phyloP scores from a whole-genome alignment of 2,113 vertebrate genomes.

The Poecilia latipinna region DNA sequence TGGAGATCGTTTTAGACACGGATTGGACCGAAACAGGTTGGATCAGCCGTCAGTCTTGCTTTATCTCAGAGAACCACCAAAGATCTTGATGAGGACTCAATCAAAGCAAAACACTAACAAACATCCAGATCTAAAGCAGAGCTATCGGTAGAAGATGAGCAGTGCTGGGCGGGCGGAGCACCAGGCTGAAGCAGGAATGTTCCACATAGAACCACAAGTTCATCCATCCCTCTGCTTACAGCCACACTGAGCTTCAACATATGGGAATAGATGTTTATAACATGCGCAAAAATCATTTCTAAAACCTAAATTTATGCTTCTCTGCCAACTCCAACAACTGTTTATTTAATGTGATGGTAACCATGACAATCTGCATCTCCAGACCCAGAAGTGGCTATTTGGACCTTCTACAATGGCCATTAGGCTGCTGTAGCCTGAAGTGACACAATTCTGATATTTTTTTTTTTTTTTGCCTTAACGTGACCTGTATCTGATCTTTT shows the following conservation, averaged over 20 bases:
- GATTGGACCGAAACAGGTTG: slow-evolving; percentile 50
- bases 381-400: too few relatives aligned
- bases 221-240: too few relatives aligned
- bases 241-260: background rate
- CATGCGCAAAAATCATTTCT: background rate
- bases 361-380: too few relatives aligned
- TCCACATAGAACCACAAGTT: too few relatives aligned
- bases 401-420: too few relatives aligned
- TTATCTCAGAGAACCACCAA: slow-evolving; percentile 74
- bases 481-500: too few relatives aligned
- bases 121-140: slow-evolving; percentile 20
- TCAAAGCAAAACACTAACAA: slow-evolving; percentile 56
- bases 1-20: slow-evolving; percentile 10
- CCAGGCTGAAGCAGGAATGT: background rate
- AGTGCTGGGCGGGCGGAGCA: background rate
- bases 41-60: slow-evolving; percentile 70
- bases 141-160: background rate
- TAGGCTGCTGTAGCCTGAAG: too few relatives aligned
- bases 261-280: background rate
- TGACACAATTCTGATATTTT: too few relatives aligned
- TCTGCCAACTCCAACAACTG: background rate
- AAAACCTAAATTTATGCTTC: background rate
- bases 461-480: too few relatives aligned
- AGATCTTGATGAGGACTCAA: slow-evolving; percentile 60
- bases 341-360: background rate